Conservation (phyloP, 2,888 invertebrate genomes). For the Smittia aterrima region DNA sequence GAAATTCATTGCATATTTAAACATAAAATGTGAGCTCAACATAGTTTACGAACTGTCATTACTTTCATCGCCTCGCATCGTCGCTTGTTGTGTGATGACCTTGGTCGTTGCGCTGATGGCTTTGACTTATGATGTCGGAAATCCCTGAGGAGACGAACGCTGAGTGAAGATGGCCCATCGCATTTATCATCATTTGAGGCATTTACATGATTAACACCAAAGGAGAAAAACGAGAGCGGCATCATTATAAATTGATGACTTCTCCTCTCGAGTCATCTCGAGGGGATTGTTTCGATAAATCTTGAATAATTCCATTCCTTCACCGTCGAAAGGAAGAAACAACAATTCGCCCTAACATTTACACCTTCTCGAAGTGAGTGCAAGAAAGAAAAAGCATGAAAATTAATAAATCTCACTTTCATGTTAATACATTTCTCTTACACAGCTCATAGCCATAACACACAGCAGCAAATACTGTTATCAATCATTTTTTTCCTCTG, state of each 20-base stretch:
- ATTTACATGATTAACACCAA: constrained; percentile 26
- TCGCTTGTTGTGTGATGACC: neutral
- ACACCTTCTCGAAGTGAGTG: constrained; percentile 2
- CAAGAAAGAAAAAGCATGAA: neutral
- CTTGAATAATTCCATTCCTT: constrained; percentile 7
- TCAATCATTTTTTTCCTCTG: constrained; percentile 23
- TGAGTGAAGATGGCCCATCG: neutral
- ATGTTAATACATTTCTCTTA: constrained; percentile 27
- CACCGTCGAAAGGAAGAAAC: neutral
- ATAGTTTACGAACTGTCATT: neutral
- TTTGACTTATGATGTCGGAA: neutral
- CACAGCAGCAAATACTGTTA: constrained; percentile 19
- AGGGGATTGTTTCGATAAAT: constrained; percentile 31
- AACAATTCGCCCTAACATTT: neutral
- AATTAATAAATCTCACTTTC: constrained; percentile 22
- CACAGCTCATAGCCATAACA: constrained; percentile 11
- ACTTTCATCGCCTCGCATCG: neutral
- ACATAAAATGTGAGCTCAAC: neutral
- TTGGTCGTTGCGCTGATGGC: neutral
- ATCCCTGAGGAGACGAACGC: neutral
- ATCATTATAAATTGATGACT: constrained; percentile 22
- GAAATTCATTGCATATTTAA: constrained; percentile 28
- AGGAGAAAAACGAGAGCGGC: neutral
- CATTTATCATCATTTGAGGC: constrained; percentile 22
- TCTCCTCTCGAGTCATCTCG: neutral